Evolutionary conservation across 2,888 invertebrate species (phyloP).

Genomic region (Spodoptera exigua): DNA sequence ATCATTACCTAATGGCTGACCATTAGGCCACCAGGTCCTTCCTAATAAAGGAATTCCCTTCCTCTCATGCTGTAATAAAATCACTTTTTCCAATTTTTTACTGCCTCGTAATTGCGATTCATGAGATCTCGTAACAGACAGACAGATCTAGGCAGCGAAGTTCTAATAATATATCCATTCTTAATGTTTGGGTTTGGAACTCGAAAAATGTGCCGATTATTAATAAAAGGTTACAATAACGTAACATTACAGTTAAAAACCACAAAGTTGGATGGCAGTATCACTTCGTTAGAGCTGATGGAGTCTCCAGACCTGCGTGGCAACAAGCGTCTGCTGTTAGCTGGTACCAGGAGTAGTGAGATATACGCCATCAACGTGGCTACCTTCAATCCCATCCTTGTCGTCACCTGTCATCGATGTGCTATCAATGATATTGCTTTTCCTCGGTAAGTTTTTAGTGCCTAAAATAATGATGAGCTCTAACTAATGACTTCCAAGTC

Average conservation of each 20-base stretch:
- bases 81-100: too few relatives aligned
- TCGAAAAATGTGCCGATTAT: neutral
- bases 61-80: too few relatives aligned
- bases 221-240: neutral
- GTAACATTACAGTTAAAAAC: conserved; percentile 87
- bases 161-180: too few relatives aligned
- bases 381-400: conserved; percentile 91
- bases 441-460: conserved; percentile 90
- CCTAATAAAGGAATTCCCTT: too few relatives aligned
- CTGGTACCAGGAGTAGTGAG: conserved; percentile 94
- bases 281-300: conserved; percentile 93
- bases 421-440: conserved; percentile 95
- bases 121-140: too few relatives aligned
- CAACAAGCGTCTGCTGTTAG: conserved; percentile 90
- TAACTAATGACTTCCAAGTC: too few relatives aligned
- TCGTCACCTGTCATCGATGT: conserved; percentile 95
- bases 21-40: too few relatives aligned
- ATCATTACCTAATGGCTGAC: too few relatives aligned
- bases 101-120: too few relatives aligned
- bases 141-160: too few relatives aligned
- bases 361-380: conserved; percentile 93
- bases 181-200: too few relatives aligned
- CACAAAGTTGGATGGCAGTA: conserved; percentile 90
- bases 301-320: conserved; percentile 69
- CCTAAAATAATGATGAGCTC: too few relatives aligned